Evolutionary conservation across 2,113 vertebrate species (phyloP), one percentile per base, ranked within the genome.

Genomic region (Edolisoma coerulescens): DNA sequence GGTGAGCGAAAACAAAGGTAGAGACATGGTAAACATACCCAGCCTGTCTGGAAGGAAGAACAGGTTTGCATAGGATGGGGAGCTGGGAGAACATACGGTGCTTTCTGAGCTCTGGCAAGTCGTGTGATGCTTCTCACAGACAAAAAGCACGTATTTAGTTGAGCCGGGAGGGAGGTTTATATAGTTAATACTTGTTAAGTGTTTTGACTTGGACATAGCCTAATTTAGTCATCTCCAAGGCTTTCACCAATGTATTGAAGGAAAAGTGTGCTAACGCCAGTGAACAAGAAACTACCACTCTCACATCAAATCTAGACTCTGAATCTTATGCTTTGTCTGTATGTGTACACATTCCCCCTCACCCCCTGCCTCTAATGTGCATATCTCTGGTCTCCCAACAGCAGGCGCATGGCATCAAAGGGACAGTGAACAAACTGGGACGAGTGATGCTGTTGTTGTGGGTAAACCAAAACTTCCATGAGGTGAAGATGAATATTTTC

Each of bases 21-120:
- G 84, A 95, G 89, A 84, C 91, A 59, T n/a, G 64, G 85, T 95
- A 95, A 96, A 97, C 95, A 97, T 50, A 78, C 35, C 86, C 91
- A 82, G 93, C 76, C 91, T 53, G 95, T 95, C 94, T 96, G 96
- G 83, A 95, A 91, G 59, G 91, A 93, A 95, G 93, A 97, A 89
- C 96, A 91, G 83, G 93, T 90, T 96, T 94, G 45, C 59, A 93
- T 74, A 47, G 75, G 85, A 90, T 68, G 56, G 90, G 82, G 68
- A 90, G 54, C n/a, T 70, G 78, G 87, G 75, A 92, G 88, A 92
- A 88, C 68, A 11, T 53, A 60, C 12, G 22, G 90, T 81, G 47
- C 47, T 69, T 75, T 73, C 77, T 76, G 78, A 84, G 49, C 57
- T 57, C 85, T 59, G 49, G 21, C 67, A 42, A 86, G 78, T 67